These are phyloP conservation scores for Propithecus deckenii DNA, from an alignment of 2,797 vertebrate species.

Conservation along the genomic window DNA sequence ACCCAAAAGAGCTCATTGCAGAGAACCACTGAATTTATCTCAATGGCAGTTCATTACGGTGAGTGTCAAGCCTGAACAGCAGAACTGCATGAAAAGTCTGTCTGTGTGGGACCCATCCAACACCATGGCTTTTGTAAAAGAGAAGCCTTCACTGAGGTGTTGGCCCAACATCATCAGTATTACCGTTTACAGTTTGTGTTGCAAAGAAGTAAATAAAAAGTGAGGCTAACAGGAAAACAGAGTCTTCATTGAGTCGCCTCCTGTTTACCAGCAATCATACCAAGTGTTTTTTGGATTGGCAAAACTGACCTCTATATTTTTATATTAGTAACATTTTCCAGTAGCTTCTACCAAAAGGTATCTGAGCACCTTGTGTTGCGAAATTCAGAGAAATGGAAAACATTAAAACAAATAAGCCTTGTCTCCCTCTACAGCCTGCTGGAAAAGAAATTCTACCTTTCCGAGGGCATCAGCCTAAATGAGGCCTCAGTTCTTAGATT, in stretches of 20 bases:
- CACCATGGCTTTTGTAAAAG: slow-evolving; percentile 31
- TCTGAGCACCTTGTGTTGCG: slow-evolving; percentile 77
- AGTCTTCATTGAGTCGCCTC: slow-evolving; percentile 80
- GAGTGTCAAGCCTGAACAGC: slow-evolving; percentile 18
- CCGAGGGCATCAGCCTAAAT: slow-evolving; percentile 77
- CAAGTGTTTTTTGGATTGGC: slow-evolving; percentile 80
- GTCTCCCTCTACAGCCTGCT: slow-evolving; percentile 35
- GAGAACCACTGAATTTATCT: slow-evolving; percentile 64
- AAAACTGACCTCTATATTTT: slow-evolving; percentile 80
- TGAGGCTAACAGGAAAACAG: slow-evolving; percentile 74
- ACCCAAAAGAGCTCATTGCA: background rate
- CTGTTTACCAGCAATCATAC: slow-evolving; percentile 78
- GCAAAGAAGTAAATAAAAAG: slow-evolving; percentile 72
- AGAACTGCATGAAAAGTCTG: slow-evolving; percentile 65
- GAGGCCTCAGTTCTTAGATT: slow-evolving; percentile 70
- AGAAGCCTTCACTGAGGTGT: slow-evolving; percentile 49
- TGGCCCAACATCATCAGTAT: slow-evolving; percentile 57
- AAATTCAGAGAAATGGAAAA: slow-evolving; percentile 75
- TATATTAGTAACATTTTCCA: slow-evolving; percentile 84
- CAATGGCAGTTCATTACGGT: background rate
- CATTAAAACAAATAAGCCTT: slow-evolving; percentile 77
- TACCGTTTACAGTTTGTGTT: slow-evolving; percentile 54
- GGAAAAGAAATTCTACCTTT: slow-evolving; percentile 76
- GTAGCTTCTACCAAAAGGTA: slow-evolving; percentile 83
- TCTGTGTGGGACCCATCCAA: slow-evolving; percentile 54